Evolutionary conservation across 2,113 vertebrate genomes (phyloP).

Genomic region (Talpa occidentalis): DNA sequence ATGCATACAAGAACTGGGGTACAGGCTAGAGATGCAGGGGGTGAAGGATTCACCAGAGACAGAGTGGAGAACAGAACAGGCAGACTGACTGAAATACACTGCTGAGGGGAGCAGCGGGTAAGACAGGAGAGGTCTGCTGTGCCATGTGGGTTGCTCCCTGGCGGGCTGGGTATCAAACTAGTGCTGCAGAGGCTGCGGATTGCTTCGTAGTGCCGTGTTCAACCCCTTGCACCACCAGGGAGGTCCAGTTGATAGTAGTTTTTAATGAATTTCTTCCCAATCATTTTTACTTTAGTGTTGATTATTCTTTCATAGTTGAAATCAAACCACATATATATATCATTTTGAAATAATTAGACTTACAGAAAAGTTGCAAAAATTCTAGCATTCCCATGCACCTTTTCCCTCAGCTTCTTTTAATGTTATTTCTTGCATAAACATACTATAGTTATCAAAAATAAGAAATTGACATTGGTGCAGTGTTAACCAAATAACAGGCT

Average conservation of each 20-base stretch:
- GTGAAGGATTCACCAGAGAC: no score
- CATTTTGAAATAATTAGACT: constrained; percentile 42
- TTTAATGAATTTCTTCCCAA: not conserved
- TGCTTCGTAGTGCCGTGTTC: no score
- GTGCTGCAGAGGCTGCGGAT: no score
- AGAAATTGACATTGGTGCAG: not conserved
- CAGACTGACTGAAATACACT: no score
- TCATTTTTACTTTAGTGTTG: not conserved
- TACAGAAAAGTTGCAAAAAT: not conserved
- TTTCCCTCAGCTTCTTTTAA: not conserved
- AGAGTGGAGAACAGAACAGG: no score
- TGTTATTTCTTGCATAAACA: not conserved
- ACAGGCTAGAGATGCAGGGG: no score
- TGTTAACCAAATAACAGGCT: not conserved
- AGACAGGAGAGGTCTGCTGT: no score
- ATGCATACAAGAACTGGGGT: no score
- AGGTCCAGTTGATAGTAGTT: not conserved
- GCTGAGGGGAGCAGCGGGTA: no score
- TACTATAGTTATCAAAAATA: not conserved
- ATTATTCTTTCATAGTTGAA: not conserved
- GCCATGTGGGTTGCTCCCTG: no score
- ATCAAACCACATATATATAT: not conserved
- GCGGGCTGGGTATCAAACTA: no score
- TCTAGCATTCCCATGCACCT: not conserved
- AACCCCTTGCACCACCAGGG: no score